Percentiles rank a stretch among this genome's conserved stretches.
These are phyloP conservation scores for Limnephilus lunatus DNA, from an alignment of 2,888 invertebrate genomes.

Conservation along the genomic window DNA sequence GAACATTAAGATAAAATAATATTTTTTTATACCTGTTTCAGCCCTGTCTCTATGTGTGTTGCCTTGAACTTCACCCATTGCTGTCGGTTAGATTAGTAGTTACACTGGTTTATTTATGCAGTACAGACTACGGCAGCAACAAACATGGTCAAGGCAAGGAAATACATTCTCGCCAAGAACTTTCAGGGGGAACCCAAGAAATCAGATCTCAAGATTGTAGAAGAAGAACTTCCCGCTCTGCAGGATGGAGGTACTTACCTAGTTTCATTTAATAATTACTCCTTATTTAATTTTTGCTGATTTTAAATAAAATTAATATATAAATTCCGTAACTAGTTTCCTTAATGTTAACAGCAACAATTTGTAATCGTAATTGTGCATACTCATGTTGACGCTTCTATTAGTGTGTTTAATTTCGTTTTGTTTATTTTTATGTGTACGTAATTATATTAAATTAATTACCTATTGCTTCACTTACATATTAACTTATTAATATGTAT, in stretches of 20 bases:
- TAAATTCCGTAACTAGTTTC: no score
- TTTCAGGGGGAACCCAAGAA: conserved; percentile 83
- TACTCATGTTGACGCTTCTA: no score
- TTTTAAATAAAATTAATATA: no score
- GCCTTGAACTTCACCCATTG: background rate
- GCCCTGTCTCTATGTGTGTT: background rate
- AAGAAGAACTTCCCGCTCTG: conserved; percentile 82
- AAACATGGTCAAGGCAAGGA: conserved; percentile 78
- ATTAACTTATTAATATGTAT: no score
- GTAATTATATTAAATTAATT: no score
- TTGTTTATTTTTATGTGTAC: no score
- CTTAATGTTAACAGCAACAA: no score
- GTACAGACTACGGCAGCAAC: conserved; percentile 19
- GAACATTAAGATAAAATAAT: no score
- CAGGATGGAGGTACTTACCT: conserved; percentile 81
- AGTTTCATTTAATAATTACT: background rate
- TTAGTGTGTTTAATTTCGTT: no score
- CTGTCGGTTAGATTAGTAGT: background rate
- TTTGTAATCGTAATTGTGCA: no score
- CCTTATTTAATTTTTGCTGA: no score
- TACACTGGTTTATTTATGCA: background rate
- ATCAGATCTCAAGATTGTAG: conserved; percentile 81
- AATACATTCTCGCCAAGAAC: conserved; percentile 81
- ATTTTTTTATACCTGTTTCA: background rate
- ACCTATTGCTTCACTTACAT: no score